Evolutionary conservation across 2,888 invertebrate species (phyloP).

Genomic region (Gasteruption jaculator): DNA sequence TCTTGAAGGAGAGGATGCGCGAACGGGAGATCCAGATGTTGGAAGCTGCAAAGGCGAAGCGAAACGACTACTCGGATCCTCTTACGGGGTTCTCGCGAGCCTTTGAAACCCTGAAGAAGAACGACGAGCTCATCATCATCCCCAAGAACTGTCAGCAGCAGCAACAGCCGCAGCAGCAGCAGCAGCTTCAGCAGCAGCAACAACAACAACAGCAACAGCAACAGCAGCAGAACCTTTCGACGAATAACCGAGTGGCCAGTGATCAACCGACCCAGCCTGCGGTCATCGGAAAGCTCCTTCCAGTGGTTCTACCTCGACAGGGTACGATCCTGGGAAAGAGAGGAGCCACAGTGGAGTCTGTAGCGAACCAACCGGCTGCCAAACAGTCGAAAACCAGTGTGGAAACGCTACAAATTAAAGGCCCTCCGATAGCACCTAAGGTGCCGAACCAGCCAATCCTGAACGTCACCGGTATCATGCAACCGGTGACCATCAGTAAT

Average conservation of each 20-base stretch:
- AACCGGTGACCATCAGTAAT: conserved; percentile 28
- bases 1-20: conserved; percentile 40
- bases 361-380: conserved; percentile 9
- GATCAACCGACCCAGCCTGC: too few species aligned
- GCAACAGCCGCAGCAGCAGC: conserved; percentile 4
- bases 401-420: too few species aligned
- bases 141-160: conserved; percentile 29
- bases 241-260: too few species aligned
- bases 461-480: too few species aligned
- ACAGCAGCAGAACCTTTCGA: conserved; percentile 14
- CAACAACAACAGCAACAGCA: conserved; percentile 17
- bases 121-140: conserved; percentile 43
- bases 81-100: conserved; percentile 32
- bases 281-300: too few species aligned
- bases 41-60: conserved; percentile 33
- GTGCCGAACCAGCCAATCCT: conserved; percentile 2
- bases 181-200: conserved; percentile 10
- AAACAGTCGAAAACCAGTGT: too few species aligned
- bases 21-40: conserved; percentile 42
- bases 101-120: conserved; percentile 38
- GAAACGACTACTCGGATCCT: conserved; percentile 37
- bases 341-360: conserved; percentile 5
- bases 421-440: too few species aligned
- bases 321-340: conserved; percentile 23
- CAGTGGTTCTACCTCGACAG: conserved; percentile 29